phyloP scores from a whole-genome alignment of 2,888 invertebrate species.

The Eueremaeus valkanovi region DNA sequence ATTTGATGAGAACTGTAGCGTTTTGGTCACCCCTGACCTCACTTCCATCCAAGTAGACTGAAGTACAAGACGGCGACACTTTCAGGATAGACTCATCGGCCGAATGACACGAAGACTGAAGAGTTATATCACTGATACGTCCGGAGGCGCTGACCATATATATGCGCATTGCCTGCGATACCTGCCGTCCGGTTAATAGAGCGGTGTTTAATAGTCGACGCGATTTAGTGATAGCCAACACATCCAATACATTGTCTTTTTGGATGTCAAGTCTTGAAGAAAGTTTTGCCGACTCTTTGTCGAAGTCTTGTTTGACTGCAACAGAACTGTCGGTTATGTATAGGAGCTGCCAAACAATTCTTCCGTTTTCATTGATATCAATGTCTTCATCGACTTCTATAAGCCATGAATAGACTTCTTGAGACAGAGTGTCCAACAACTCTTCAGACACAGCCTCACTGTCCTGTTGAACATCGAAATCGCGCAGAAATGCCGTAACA shows the following conservation, averaged over 20 bases:
- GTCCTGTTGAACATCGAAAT: constrained; percentile 25
- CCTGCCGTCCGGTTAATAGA: constrained; percentile 85
- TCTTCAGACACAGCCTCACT: constrained; percentile 30
- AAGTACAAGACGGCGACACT: constrained; percentile 93
- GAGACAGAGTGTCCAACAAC: constrained; percentile 50
- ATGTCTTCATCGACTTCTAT: constrained; percentile 78
- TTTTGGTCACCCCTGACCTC: constrained; percentile 91
- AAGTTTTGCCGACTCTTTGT: constrained; percentile 60
- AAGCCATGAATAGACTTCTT: constrained; percentile 86
- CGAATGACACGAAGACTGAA: constrained; percentile 89
- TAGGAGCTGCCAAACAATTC: constrained; percentile 79
- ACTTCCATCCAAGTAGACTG: constrained; percentile 92
- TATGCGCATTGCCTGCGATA: constrained; percentile 90
- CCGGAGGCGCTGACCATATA: constrained; percentile 91
- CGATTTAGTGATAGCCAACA: constrained; percentile 90
- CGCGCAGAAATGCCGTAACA: constrained; percentile 64
- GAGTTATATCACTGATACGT: constrained; percentile 88
- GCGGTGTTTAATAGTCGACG: constrained; percentile 95
- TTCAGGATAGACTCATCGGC: constrained; percentile 93
- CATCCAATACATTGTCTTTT: constrained; percentile 89
- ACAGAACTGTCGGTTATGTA: constrained; percentile 57
- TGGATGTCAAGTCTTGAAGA: constrained; percentile 81
- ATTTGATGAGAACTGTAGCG: constrained; percentile 77
- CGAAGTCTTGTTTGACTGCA: constrained; percentile 50
- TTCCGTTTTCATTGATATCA: constrained; percentile 68